Conservation (phyloP, 2,113 vertebrate genomes). For the Sylvilagus bachmani region DNA sequence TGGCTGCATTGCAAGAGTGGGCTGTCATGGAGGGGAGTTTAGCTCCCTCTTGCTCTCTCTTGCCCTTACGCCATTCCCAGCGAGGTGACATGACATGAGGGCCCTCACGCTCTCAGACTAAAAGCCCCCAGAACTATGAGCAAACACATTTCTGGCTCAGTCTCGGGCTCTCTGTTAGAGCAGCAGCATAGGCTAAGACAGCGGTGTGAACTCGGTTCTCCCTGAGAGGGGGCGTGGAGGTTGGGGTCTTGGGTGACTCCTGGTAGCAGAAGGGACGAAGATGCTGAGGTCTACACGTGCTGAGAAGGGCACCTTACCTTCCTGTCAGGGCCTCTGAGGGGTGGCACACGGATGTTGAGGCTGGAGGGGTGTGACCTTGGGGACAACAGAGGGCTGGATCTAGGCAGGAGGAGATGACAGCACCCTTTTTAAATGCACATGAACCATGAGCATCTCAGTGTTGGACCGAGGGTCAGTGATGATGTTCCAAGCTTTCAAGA, state of each 20-base stretch:
- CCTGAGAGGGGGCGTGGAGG: not conserved
- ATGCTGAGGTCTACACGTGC: rapidly evolving
- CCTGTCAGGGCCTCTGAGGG: not conserved
- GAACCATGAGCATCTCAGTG: not conserved
- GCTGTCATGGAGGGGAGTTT: too few relatives aligned
- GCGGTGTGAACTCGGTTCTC: not conserved
- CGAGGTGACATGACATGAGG: too few relatives aligned
- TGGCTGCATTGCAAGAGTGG: too few relatives aligned
- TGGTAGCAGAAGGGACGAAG: not conserved
- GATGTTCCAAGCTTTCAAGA: not conserved
- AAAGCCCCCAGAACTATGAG: too few relatives aligned
- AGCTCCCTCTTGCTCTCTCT: too few relatives aligned
- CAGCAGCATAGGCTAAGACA: too few relatives aligned
- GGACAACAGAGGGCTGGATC: not conserved
- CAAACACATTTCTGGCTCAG: too few relatives aligned
- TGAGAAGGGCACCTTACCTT: not conserved
- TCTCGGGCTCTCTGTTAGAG: too few relatives aligned
- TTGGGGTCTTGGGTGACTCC: not conserved
- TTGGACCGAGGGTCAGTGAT: not conserved
- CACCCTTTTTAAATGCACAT: not conserved
- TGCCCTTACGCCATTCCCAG: too few relatives aligned
- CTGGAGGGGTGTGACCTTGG: not conserved
- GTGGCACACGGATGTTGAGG: not conserved
- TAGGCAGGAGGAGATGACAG: not conserved
- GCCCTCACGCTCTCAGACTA: too few relatives aligned